Conservation (phyloP, 2,113 vertebrate genomes). For the Bungarus multicinctus region DNA sequence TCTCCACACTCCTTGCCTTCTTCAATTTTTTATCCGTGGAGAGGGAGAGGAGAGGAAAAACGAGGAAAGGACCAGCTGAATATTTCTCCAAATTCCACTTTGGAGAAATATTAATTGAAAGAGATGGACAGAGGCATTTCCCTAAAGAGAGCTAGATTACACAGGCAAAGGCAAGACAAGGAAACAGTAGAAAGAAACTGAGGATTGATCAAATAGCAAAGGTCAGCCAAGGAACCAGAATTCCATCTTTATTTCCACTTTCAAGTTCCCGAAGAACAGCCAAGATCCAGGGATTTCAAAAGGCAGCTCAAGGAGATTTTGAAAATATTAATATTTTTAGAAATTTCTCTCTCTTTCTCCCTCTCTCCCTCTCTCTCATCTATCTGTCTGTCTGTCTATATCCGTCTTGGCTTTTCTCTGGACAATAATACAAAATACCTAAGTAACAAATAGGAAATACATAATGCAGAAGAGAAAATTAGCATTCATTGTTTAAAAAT, state of each 20-base stretch:
- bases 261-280: neutral
- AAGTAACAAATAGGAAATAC: neutral
- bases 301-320: neutral
- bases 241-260: neutral
- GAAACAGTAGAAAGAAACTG: neutral
- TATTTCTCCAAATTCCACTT: constrained; percentile 35
- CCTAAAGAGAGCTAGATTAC: neutral
- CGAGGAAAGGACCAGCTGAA: constrained; percentile 14
- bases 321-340: neutral
- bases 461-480: neutral
- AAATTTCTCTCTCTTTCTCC: neutral
- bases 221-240: accelerated
- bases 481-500: neutral
- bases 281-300: neutral
- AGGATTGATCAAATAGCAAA: neutral
- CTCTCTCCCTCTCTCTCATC: neutral
- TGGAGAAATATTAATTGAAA: constrained; percentile 44
- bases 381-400: too few relatives aligned
- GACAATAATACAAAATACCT: neutral
- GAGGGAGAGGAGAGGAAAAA: neutral
- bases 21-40: constrained; percentile 32
- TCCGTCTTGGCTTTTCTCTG: neutral
- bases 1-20: constrained; percentile 39
- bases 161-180: neutral
- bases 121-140: neutral